Base-by-base conservation (phyloP, 1,140 invertebrate species). In the Zelostemma sp. region DNA sequence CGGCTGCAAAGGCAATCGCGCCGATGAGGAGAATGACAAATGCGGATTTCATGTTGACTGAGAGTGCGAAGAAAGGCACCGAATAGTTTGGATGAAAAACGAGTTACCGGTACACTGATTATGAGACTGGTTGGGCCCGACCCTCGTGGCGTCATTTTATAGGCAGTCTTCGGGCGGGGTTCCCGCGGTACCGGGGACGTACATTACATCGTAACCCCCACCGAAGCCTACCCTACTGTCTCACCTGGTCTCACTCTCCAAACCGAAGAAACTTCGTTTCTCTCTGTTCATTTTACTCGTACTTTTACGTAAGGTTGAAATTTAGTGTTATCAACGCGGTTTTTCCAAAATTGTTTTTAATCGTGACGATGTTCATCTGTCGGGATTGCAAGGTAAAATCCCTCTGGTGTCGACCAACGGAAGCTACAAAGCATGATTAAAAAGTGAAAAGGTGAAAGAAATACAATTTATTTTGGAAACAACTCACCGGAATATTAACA, bases 1-100 rank as follows among this genome's bases (percentile, higher is more conserved):
- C 89, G 18, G 88, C 88, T 50, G 87, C 87, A 65, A 86, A 82
- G 41, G 85, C 86, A 46, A 88, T 80, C 35, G 88, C 89, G 57
- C 87, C 83, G 60, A 88, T 77, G 51, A 88, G 81, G 60, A 90
- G 76, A 68, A 86, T 84, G 61, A 88, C 77, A 51, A 79, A 54
- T 21, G 72, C 38, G 62, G 81, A 68, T 57, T 83, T 83, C 81
- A 86, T 87, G 75, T 21, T 18, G 47, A 46, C 12, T 53, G 19
- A 12, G 18, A 18, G 43, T n/a, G 48, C 47, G 35, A 50, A 18
- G 8, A 19, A 46, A 58, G 59, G 18, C 40, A 57, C 33, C 19
- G 19, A 31, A 18, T 19, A 21, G 1, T 48, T 28, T 25, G 3
- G 21, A 15, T 33, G 9, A 57, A 66, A 72, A 68, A 72, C 50